A percentile compares a stretch with the other conserved stretches of the same genome.
Conservation (phyloP, 2,797 vertebrate species). For the Enoplosus armatus region DNA sequence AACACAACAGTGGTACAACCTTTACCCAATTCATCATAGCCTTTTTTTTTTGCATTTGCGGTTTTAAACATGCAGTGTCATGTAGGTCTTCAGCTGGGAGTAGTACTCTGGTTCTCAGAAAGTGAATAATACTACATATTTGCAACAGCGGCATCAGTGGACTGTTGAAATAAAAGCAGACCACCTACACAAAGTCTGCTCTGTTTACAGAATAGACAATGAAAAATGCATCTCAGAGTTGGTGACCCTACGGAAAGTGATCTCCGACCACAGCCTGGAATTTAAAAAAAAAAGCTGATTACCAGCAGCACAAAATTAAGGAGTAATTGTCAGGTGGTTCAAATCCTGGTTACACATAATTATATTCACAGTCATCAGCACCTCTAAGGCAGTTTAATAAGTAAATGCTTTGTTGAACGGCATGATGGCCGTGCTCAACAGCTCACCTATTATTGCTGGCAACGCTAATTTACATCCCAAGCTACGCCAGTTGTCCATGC, state of each 20-base stretch:
- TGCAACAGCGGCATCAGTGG: background rate
- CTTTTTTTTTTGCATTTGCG: constrained; percentile 9
- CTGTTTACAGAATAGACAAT: constrained; percentile 4
- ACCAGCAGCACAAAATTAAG: constrained; percentile 22
- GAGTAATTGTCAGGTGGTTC: constrained; percentile 30
- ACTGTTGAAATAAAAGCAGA: constrained; percentile 25
- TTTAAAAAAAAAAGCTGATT: constrained; percentile 10
- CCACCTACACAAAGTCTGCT: constrained; percentile 1
- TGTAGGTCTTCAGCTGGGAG: constrained; percentile 29
- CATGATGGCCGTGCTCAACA: constrained; percentile 42
- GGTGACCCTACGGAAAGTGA: constrained; percentile 1
- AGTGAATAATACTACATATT: constrained; percentile 24
- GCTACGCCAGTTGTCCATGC: constrained; percentile 50
- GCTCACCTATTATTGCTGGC: constrained; percentile 51
- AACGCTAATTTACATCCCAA: constrained; percentile 63
- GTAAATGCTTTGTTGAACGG: constrained; percentile 55
- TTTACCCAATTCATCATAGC: constrained; percentile 30
- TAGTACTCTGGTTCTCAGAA: background rate
- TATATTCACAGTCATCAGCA: constrained; percentile 45
- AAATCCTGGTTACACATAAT: constrained; percentile 41
- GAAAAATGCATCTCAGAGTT: background rate
- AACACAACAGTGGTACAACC: background rate
- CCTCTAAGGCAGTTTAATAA: constrained; percentile 55
- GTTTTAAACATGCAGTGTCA: constrained; percentile 27
- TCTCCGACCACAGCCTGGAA: constrained; percentile 4